These are phyloP conservation scores for Perdita meconis DNA, from an alignment of 2,888 invertebrate species.

Conservation along the genomic window DNA sequence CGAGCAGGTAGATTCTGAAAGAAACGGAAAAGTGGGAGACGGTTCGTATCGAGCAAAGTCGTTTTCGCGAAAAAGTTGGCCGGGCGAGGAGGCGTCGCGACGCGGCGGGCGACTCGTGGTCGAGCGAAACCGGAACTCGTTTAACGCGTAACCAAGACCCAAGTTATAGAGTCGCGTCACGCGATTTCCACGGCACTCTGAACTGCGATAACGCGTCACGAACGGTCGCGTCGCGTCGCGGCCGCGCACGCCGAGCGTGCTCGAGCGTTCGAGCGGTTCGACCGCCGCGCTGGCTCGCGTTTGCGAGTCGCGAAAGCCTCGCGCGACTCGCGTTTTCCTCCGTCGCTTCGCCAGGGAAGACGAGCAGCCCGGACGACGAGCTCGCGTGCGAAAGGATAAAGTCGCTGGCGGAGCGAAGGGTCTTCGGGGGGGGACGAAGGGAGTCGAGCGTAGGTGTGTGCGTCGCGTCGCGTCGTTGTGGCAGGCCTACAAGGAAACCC, in stretches of 20 bases:
- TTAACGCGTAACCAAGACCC: conserved; percentile 39
- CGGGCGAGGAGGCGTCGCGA: neutral
- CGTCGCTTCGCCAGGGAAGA: neutral
- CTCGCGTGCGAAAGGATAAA: conserved; percentile 18
- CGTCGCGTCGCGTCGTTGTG: conserved; percentile 53
- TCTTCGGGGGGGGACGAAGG: neutral
- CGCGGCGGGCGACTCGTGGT: conserved; percentile 24
- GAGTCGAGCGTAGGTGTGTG: conserved; percentile 20
- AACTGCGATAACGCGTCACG: neutral
- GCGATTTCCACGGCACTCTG: conserved; percentile 46
- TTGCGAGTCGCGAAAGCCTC: neutral
- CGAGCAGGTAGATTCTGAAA: conserved; percentile 1
- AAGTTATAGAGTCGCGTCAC: conserved; percentile 53
- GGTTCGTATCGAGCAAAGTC: neutral
- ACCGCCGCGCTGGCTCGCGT: no score
- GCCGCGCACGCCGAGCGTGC: neutral
- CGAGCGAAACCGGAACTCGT: conserved; percentile 37
- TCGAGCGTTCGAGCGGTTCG: neutral
- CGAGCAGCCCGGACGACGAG: neutral
- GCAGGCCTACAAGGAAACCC: conserved; percentile 83
- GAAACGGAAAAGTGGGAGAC: neutral
- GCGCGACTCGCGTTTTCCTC: neutral
- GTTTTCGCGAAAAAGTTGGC: neutral
- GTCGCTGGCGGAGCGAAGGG: neutral
- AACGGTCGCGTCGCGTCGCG: neutral